Evolutionary conservation across 2,888 invertebrate genomes (phyloP).

Genomic region (Clusia tigrina): DNA sequence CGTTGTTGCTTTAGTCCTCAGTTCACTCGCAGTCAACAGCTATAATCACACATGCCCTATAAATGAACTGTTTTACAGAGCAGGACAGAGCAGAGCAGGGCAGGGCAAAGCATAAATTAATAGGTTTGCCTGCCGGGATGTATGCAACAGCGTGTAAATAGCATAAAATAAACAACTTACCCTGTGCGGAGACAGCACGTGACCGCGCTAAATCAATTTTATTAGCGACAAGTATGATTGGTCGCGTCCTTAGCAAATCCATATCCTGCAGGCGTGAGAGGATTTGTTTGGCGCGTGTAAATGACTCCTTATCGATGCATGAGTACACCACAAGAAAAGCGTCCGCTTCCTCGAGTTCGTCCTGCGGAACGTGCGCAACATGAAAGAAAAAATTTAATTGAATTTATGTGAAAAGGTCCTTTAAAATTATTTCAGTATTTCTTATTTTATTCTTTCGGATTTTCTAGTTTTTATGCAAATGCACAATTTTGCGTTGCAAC

Average conservation of each 20-base stretch:
- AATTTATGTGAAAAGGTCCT: no score
- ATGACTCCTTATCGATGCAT: constrained; percentile 89
- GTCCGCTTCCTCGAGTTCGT: constrained; percentile 80
- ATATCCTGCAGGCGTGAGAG: constrained; percentile 79
- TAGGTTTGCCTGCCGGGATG: neutral
- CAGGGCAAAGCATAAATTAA: no score
- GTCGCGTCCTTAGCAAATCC: constrained; percentile 78
- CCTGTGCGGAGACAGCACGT: constrained; percentile 88
- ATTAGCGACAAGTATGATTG: constrained; percentile 89
- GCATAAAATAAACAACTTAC: constrained; percentile 66
- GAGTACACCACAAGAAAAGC: constrained; percentile 91
- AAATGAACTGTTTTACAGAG: no score
- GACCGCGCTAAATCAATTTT: constrained; percentile 93
- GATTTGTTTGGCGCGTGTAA: constrained; percentile 82
- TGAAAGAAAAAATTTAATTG: constrained; percentile 26
- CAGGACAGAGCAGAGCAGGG: no score
- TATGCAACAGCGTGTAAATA: neutral
- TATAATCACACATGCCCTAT: no score
- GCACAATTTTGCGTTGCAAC: no score
- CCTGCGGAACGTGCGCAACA: constrained; percentile 67
- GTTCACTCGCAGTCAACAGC: no score
- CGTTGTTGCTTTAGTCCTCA: no score
- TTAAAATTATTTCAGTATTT: no score
- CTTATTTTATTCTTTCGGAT: no score
- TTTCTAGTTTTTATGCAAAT: no score